Evolutionary conservation across 2,113 vertebrate genomes (phyloP).

Genomic region (Rhynchopsitta pachyrhyncha): DNA sequence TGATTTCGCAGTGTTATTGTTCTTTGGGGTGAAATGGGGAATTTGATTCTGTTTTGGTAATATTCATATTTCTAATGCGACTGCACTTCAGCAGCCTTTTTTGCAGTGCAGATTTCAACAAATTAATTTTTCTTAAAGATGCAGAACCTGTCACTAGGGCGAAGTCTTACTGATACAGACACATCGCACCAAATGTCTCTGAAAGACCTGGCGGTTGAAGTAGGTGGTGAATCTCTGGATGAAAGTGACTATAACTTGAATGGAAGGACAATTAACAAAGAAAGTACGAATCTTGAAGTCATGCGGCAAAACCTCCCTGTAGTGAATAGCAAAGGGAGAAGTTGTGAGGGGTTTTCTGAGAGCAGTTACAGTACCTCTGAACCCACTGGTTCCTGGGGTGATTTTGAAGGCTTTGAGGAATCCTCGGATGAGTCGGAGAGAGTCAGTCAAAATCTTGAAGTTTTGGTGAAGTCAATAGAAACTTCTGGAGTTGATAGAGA

Average conservation of each 20-base stretch:
- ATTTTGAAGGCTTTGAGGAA: conserved; percentile 70
- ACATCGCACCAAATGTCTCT: background rate
- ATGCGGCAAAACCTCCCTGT: background rate
- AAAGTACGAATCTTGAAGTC: background rate
- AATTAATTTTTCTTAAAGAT: background rate
- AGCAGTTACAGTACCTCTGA: background rate
- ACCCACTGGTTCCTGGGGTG: conserved; percentile 57
- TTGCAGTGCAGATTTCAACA: background rate
- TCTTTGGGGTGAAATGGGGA: conserved; percentile 16
- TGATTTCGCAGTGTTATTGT: background rate
- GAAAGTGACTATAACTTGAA: background rate
- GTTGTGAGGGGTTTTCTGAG: background rate
- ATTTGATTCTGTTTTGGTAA: background rate
- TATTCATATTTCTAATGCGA: background rate
- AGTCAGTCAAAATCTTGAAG: background rate
- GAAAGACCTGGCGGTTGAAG: background rate
- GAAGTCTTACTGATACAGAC: background rate
- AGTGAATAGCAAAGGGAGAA: background rate
- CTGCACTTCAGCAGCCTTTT: background rate
- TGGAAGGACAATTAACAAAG: background rate
- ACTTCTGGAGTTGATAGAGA: background rate
- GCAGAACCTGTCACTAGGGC: background rate
- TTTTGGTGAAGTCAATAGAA: background rate
- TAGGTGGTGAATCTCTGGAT: accelerated
- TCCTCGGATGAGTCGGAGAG: background rate